Evolutionary conservation across 2,888 invertebrate species (phyloP), one percentile per base, ranked within the genome.

Genomic region (Blomia tropicalis): DNA sequence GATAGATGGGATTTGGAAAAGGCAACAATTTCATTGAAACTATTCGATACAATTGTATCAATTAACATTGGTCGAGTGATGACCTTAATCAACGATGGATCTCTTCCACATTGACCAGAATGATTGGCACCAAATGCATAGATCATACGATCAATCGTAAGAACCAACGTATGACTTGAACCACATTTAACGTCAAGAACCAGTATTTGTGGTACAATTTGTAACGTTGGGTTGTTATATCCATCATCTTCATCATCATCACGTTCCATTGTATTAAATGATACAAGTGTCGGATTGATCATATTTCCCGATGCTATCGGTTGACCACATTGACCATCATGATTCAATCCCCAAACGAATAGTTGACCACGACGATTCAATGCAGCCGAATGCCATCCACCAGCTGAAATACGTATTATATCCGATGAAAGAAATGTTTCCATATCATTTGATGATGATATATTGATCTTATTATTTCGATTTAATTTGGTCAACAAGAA

Each of bases 311-410:
- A 17, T 14, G 17, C 22, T n/a, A n/a, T n/a, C 17, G 17, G 19
- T 7, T 56, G 56, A 36, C 56, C 29, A 36, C 56, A 56, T 25
- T 56, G 56, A 36, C 56, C 56, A 11, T 23, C 19, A 2, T 56
- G 32, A 36, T 56, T 56, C 56, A 27, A 56, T 3, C 56, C 56
- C 56, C 56, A 56, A 3, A 56, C 31, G 29, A 56, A 56, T 22
- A 56, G 3, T 25, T 56, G 30, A 11, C 56, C 56, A 19, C 29
- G 25, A 36, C 25, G 56, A 25, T 56, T 56, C 2, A 56, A 17
- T 19, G 31, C 29, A 19, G 56, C 56, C 11, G 56, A 56, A 25
- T 56, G 56, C 56, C 56, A 56, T n/a, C 56, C 56, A 56, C 56
- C 56, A 25, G 14, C 25, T 19, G 56, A 14, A 2, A 56, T 56